Evolutionary conservation across 2,888 invertebrate species (phyloP).

Genomic region (Gastracanthus pulcherrimus): DNA sequence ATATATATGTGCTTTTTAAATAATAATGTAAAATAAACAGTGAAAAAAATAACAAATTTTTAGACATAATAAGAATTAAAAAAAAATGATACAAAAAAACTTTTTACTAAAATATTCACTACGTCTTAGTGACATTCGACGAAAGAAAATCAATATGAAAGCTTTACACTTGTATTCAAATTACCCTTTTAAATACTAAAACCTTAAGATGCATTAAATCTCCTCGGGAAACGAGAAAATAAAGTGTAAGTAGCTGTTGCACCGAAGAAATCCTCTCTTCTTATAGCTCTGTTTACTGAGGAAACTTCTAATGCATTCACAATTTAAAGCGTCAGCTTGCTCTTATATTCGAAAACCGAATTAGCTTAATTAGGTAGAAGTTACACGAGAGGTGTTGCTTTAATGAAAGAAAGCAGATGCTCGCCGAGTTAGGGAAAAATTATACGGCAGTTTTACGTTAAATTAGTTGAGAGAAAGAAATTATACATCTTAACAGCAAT

Average conservation of each 20-base stretch:
- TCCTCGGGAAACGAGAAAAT: not conserved
- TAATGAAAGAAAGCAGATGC: not conserved
- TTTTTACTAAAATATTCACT: too few species aligned
- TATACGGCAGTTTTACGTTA: not conserved
- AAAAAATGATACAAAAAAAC: too few species aligned
- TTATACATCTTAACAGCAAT: too few species aligned
- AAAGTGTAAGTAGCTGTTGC: not conserved
- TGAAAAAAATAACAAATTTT: too few species aligned
- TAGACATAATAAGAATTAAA: too few species aligned
- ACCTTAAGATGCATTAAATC: too few species aligned
- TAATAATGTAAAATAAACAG: too few species aligned
- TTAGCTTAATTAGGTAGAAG: constrained; percentile 7
- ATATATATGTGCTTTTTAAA: too few species aligned
- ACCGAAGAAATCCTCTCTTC: not conserved
- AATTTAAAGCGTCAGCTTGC: not conserved
- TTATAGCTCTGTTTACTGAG: constrained; percentile 11
- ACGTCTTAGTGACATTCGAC: too few species aligned
- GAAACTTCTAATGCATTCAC: not conserved
- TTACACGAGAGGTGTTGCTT: not conserved
- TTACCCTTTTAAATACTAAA: too few species aligned
- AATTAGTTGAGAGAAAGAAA: not conserved
- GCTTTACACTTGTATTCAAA: not conserved
- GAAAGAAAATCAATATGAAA: too few species aligned
- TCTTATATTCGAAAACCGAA: constrained; percentile 11
- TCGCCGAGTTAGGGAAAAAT: not conserved